Percentiles rank a stretch among this genome's conserved stretches.
These are phyloP conservation scores for Yoshiicerus persimilis DNA, from an alignment of 1,140 invertebrate genomes.

Conservation along the genomic window DNA sequence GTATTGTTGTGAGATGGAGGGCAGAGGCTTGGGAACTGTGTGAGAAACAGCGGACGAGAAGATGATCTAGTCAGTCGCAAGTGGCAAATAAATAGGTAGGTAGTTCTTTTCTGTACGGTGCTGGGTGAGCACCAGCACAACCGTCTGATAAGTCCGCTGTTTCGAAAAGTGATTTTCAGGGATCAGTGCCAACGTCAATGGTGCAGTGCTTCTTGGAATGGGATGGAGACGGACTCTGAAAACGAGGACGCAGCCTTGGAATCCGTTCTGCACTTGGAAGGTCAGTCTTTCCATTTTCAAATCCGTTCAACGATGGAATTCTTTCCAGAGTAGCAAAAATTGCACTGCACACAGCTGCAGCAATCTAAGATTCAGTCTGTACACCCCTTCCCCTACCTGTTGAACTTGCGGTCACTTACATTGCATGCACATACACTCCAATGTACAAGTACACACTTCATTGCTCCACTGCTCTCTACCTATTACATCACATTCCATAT, in stretches of 20 bases:
- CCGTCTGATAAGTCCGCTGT: neutral
- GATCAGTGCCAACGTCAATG: slow-evolving; percentile 4
- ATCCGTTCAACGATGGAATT: neutral
- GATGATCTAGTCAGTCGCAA: neutral
- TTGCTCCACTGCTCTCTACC: neutral
- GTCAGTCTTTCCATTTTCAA: neutral
- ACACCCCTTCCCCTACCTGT: slow-evolving; percentile 11
- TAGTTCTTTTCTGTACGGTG: slow-evolving; percentile 11
- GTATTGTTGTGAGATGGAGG: slow-evolving; percentile 1
- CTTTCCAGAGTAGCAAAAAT: neutral
- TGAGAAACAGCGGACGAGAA: neutral
- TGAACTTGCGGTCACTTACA: slow-evolving; percentile 29
- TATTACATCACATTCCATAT: neutral
- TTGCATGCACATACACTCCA: neutral
- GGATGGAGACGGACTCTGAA: slow-evolving; percentile 44
- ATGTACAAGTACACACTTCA: neutral
- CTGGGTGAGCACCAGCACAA: slow-evolving; percentile 11
- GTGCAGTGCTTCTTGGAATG: slow-evolving; percentile 5
- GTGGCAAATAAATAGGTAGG: neutral
- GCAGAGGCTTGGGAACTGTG: neutral
- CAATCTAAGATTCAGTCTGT: neutral
- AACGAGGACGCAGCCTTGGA: slow-evolving; percentile 31
- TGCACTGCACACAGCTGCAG: neutral
- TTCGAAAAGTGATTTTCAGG: neutral
- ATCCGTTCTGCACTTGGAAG: slow-evolving; percentile 36